Evolutionary conservation across 2,113 vertebrate species (phyloP).

Genomic region (Rana temporaria): DNA sequence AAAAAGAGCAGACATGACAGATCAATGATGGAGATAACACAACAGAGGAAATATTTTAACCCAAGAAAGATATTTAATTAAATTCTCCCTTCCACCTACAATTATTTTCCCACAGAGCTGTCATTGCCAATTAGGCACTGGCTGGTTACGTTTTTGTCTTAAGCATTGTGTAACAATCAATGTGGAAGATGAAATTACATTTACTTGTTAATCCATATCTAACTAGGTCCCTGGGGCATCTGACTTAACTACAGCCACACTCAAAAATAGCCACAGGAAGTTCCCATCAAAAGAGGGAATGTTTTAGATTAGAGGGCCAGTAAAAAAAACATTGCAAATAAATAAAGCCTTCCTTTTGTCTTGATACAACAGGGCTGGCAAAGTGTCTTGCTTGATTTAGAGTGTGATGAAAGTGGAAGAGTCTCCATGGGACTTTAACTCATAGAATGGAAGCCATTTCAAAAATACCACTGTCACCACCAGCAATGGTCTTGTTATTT

Average conservation of each 20-base stretch:
- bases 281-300: background rate
- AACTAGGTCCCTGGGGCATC: constrained; percentile 26
- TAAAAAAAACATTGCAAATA: no score
- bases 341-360: no score
- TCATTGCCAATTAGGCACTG: constrained; percentile 33
- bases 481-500: no score
- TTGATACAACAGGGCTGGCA: no score
- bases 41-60: background rate
- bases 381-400: no score
- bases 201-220: constrained; percentile 35
- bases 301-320: no score
- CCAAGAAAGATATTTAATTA: constrained; percentile 19
- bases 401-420: no score
- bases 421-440: no score
- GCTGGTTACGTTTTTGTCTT: constrained; percentile 37
- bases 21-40: constrained; percentile 25
- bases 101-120: constrained; percentile 3
- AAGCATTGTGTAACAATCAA: constrained; percentile 16
- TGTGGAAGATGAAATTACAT: constrained; percentile 18
- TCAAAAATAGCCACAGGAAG: constrained; percentile 20
- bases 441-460: no score
- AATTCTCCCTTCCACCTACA: constrained; percentile 12
- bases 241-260: background rate
- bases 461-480: no score
- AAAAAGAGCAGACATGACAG: constrained; percentile 21